These are phyloP conservation scores for Electrona antarctica DNA, from an alignment of 2,113 vertebrate species.

Conservation along the genomic window DNA sequence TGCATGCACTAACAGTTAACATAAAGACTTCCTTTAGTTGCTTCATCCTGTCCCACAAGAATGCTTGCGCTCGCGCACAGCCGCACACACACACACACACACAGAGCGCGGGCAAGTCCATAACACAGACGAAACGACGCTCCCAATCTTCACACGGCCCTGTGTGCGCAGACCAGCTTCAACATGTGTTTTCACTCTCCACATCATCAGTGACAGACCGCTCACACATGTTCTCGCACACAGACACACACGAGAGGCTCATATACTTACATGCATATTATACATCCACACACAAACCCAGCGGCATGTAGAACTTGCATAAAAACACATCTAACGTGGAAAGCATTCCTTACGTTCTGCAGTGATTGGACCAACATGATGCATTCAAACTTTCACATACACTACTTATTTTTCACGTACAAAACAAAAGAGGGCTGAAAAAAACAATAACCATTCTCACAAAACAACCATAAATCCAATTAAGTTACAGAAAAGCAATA, in stretches of 20 bases:
- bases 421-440: too few species aligned
- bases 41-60: conserved; percentile 43
- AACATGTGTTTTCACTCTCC: conserved; percentile 71
- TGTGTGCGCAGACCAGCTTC: conserved; percentile 29
- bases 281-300: conserved; percentile 11
- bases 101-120: conserved; percentile 1
- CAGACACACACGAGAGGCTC: conserved; percentile 23
- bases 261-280: conserved; percentile 29
- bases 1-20: neutral
- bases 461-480: too few species aligned
- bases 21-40: conserved; percentile 23
- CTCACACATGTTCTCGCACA: conserved; percentile 25
- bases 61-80: conserved; percentile 1
- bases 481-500: too few species aligned
- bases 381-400: too few species aligned
- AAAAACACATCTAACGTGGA: neutral
- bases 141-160: conserved; percentile 67
- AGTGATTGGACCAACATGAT: neutral
- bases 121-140: neutral
- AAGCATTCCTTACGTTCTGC: neutral
- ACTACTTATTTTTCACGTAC: too few species aligned
- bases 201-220: conserved; percentile 1
- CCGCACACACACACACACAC: neutral
- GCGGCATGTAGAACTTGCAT: neutral
- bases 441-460: too few species aligned